Evolutionary conservation across 1,140 invertebrate genomes (phyloP).

Genomic region (Metopolophium dirhodum): DNA sequence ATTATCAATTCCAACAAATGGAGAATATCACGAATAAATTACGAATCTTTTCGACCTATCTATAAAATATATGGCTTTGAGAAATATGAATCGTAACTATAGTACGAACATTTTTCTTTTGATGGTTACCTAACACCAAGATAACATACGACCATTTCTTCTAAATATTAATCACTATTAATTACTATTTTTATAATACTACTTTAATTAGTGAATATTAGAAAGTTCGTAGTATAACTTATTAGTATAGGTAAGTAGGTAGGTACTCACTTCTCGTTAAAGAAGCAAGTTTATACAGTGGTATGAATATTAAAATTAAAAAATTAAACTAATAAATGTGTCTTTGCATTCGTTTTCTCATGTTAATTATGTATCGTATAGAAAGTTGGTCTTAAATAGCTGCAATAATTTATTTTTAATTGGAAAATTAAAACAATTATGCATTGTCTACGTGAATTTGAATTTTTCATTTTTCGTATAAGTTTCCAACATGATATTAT

Average conservation of each 20-base stretch:
- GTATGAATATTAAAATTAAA: neutral
- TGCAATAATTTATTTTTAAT: neutral
- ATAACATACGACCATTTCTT: neutral
- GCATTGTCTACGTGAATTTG: neutral
- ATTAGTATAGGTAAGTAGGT: too few species aligned
- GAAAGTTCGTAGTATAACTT: neutral
- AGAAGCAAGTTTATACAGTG: neutral
- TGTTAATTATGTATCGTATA: slow-evolving; percentile 2
- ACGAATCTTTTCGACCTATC: neutral
- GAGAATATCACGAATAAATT: neutral
- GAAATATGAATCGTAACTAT: neutral
- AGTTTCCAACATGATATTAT: neutral
- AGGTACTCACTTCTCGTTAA: neutral
- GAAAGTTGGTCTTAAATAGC: neutral
- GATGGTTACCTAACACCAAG: neutral
- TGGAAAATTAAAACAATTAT: slow-evolving; percentile 6
- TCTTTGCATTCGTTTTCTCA: slow-evolving; percentile 18
- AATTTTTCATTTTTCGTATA: neutral
- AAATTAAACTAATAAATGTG: neutral
- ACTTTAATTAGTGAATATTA: neutral
- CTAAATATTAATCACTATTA: neutral
- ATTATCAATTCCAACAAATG: neutral
- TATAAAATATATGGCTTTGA: neutral
- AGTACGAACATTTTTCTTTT: neutral
- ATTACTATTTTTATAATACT: neutral